Evolutionary conservation across 1,140 invertebrate genomes (phyloP), one percentile per base, ranked within the genome.

Genomic region (Drosophila repleta): DNA sequence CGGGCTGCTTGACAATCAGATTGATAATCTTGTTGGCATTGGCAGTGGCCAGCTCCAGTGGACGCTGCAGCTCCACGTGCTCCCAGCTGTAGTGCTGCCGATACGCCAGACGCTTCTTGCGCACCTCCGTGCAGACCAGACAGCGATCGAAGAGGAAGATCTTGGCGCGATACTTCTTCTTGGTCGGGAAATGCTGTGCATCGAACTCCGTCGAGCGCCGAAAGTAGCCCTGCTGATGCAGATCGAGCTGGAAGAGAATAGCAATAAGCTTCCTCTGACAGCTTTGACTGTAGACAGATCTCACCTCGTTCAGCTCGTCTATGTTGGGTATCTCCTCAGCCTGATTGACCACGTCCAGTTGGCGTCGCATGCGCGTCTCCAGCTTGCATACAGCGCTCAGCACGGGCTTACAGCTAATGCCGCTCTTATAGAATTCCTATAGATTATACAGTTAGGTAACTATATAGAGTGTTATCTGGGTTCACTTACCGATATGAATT

Each of bases 291-390:
- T 46, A 1, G 0, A 0, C 3, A 48, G 17, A 4, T n/a, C 49
- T 4, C 43, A 90, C 90, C 80, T 91, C 90, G 39, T 76, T 74
- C 26, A 85, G 58, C 17, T 92, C 91, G 37, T 91, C 84, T 46
- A 92, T 91, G 51, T 76, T 83, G 49, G 75, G 72, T 41, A 92
- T 83, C 60, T 90, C 85, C 77, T 92, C 91, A 4, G 91, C 84
- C 64, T 91, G 90, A 51, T 92, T 92, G 49, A 92, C 90, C 46
- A 91, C 91, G 60, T 90, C 87, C 24, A 92, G 73, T 51, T 90
- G 76, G 1, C 89, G 75, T 13, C 91, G 87, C 81, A 92, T 74
- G 5, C 89, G 83, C 29, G 90, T 92, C 52, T 92, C 91, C 62
- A 92, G 51, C 29, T 90, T 90, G 67, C 91, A 92, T 46, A 90